phyloP scores from a whole-genome alignment of 2,797 vertebrate genomes.

The Peromyscus attwateri region DNA sequence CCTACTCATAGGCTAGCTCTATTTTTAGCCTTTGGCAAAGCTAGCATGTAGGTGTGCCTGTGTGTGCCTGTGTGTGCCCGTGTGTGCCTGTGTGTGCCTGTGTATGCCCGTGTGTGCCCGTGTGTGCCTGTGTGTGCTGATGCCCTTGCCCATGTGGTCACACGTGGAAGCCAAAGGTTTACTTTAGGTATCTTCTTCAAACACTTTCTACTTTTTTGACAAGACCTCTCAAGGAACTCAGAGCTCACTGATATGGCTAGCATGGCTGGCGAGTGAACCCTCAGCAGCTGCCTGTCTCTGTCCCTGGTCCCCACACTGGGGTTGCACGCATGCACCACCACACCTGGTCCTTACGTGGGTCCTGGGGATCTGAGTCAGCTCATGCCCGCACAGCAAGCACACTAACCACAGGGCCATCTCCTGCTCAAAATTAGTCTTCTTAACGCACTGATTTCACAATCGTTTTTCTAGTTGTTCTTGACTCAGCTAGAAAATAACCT shows the following conservation, averaged over 20 bases:
- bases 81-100: not conserved
- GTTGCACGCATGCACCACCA: too few relatives aligned
- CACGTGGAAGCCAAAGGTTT: not conserved
- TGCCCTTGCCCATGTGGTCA: too few relatives aligned
- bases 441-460: not conserved
- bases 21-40: not conserved
- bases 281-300: not conserved
- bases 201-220: not conserved
- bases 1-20: not conserved
- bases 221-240: not conserved
- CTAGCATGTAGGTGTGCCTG: not conserved
- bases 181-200: not conserved
- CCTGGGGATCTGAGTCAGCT: not conserved
- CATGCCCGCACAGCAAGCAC: not conserved
- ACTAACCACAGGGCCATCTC: not conserved
- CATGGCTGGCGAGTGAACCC: not conserved
- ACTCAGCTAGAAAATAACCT: conserved; percentile 61
- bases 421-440: not conserved
- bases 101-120: not conserved
- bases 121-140: too few relatives aligned
- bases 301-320: not conserved
- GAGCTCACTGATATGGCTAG: not conserved
- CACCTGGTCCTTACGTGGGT: not conserved
- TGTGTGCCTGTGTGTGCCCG: fast-evolving
- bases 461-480: conserved; percentile 19